phyloP scores from a whole-genome alignment of 2,113 vertebrate species.

The Paramisgurnus dabryanus region DNA sequence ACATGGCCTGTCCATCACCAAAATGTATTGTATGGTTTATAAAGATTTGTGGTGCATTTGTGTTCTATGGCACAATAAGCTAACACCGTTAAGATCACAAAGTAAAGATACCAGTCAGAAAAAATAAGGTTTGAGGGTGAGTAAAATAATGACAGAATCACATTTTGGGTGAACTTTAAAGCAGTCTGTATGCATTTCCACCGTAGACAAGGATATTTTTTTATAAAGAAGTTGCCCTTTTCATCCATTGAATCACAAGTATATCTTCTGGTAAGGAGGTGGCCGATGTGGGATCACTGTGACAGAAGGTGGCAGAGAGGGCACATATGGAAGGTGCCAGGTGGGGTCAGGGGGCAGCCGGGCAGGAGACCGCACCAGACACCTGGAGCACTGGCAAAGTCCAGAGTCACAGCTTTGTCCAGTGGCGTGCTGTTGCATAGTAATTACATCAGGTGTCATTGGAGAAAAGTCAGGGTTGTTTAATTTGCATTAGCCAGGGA shows the following conservation, averaged over 20 bases:
- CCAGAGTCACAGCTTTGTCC: constrained; percentile 48
- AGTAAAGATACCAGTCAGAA: too few relatives aligned
- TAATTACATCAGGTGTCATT: constrained; percentile 48
- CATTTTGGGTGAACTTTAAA: not conserved
- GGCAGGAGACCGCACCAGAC: constrained; percentile 62
- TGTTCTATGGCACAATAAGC: too few relatives aligned
- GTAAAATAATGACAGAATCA: too few relatives aligned
- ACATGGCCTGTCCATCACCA: too few relatives aligned
- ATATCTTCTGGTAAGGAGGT: constrained; percentile 35
- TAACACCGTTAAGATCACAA: too few relatives aligned
- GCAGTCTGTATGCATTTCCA: not conserved
- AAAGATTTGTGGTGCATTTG: too few relatives aligned
- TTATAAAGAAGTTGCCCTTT: constrained; percentile 13
- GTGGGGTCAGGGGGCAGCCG: constrained; percentile 67
- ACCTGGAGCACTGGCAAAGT: constrained; percentile 66
- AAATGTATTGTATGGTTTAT: too few relatives aligned
- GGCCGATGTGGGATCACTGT: constrained; percentile 56
- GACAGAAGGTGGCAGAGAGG: constrained; percentile 73
- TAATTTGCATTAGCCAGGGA: constrained; percentile 50
- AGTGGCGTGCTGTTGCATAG: constrained; percentile 34
- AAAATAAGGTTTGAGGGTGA: too few relatives aligned
- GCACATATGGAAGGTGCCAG: constrained; percentile 72
- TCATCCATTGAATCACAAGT: constrained; percentile 26
- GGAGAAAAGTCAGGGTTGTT: constrained; percentile 30
- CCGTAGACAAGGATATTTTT: constrained; percentile 17